Conservation (phyloP, 2,888 invertebrate species). For the Epinotia ramella region DNA sequence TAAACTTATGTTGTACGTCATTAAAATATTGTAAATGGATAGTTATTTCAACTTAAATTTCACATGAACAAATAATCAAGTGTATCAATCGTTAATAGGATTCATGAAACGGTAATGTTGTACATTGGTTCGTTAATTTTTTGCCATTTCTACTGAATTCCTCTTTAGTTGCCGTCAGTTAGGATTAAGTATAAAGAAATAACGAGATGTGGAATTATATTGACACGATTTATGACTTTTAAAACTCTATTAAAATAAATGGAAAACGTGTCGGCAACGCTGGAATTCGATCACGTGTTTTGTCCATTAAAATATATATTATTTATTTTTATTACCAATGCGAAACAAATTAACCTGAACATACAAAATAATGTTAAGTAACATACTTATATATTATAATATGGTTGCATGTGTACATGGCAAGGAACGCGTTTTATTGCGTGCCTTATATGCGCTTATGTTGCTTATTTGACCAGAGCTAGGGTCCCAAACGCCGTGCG, state of each 20-base stretch:
- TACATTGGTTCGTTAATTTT: too few relatives aligned
- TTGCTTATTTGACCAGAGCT: too few relatives aligned
- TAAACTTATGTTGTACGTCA: too few relatives aligned
- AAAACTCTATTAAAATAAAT: background rate
- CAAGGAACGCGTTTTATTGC: background rate
- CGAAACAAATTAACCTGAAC: background rate
- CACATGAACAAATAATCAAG: too few relatives aligned
- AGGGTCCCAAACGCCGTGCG: too few relatives aligned
- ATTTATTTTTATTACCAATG: constrained; percentile 3
- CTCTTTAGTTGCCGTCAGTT: too few relatives aligned
- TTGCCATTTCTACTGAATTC: too few relatives aligned
- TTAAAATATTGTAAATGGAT: too few relatives aligned
- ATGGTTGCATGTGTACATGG: background rate
- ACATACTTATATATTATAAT: background rate
- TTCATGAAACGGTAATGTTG: too few relatives aligned
- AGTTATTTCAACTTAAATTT: too few relatives aligned
- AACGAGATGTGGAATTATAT: background rate
- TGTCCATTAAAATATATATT: background rate
- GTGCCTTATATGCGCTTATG: too few relatives aligned
- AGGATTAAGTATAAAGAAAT: background rate
- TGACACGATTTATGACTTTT: background rate
- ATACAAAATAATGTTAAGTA: background rate
- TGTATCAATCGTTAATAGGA: too few relatives aligned
- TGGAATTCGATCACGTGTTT: background rate
- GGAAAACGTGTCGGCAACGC: background rate